Conservation (phyloP, 2,797 vertebrate genomes). For the Leptatherina wallacei region DNA sequence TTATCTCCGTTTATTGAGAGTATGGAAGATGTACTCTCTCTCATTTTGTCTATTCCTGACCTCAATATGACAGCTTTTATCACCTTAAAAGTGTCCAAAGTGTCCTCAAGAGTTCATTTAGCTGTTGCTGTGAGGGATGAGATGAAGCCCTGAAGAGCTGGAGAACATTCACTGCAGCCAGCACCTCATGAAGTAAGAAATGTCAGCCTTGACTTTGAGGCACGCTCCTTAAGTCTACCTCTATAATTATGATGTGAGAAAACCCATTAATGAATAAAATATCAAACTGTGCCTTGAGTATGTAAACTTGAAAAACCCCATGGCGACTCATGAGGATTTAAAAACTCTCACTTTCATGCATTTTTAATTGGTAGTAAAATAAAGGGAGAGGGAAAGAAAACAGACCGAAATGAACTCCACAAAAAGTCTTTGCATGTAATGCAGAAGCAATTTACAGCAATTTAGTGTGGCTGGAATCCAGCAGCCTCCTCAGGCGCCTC, state of each 20-base stretch:
- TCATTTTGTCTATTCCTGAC: slow-evolving; percentile 40
- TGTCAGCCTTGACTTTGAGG: slow-evolving; percentile 66
- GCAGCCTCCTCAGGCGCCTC: slow-evolving; percentile 75
- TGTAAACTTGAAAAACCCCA: slow-evolving; percentile 63
- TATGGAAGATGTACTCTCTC: slow-evolving; percentile 7
- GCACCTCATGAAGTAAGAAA: slow-evolving; percentile 45
- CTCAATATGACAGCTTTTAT: slow-evolving; percentile 48
- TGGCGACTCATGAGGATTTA: slow-evolving; percentile 53
- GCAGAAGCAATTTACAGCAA: slow-evolving; percentile 78
- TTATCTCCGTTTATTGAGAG: background rate
- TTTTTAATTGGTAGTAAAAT: slow-evolving; percentile 78
- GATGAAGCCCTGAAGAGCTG: slow-evolving; percentile 40
- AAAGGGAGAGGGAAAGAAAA: slow-evolving; percentile 56
- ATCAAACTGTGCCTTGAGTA: slow-evolving; percentile 65
- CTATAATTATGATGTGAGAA: slow-evolving; percentile 71
- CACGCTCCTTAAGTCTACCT: slow-evolving; percentile 57
- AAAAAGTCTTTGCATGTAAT: slow-evolving; percentile 71
- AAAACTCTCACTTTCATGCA: slow-evolving; percentile 74
- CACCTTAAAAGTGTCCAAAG: slow-evolving; percentile 19
- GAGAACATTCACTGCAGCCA: slow-evolving; percentile 35
- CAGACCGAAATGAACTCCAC: slow-evolving; percentile 63
- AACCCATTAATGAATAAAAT: slow-evolving; percentile 77
- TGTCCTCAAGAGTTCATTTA: slow-evolving; percentile 58
- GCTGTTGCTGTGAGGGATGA: slow-evolving; percentile 31
- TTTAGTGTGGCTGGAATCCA: slow-evolving; percentile 73